Percentiles rank a stretch among this genome's conserved stretches.
These are phyloP conservation scores for Agapornis roseicollis DNA, from an alignment of 2,113 vertebrate species.

Conservation along the genomic window DNA sequence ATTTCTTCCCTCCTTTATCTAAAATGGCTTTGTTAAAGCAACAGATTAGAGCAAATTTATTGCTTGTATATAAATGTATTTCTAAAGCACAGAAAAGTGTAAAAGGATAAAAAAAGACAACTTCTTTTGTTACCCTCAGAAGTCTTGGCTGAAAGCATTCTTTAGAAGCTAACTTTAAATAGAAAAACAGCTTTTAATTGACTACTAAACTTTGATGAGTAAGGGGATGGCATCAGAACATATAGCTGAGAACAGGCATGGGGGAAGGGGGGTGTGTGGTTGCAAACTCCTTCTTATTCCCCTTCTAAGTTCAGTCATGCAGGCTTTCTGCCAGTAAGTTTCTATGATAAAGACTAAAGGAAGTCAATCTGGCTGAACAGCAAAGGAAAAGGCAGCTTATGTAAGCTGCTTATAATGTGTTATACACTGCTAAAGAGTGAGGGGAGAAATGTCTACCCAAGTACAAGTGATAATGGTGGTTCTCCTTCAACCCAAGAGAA, in stretches of 20 bases:
- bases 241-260: background rate
- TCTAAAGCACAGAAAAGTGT: background rate
- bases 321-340: background rate
- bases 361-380: background rate
- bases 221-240: background rate
- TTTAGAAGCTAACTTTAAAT: background rate
- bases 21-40: background rate
- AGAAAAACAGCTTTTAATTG: background rate
- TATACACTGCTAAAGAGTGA: background rate
- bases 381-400: background rate
- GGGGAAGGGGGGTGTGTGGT: rapidly evolving
- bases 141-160: background rate
- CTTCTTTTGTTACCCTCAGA: background rate
- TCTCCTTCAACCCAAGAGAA: rapidly evolving
- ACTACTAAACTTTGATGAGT: background rate
- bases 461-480: background rate
- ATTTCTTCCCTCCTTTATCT: background rate
- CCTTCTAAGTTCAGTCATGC: background rate
- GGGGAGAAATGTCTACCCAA: background rate
- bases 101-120: background rate
- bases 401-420: background rate
- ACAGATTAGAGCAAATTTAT: background rate
- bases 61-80: background rate
- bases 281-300: background rate
- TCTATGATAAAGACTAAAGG: background rate